phyloP scores from a whole-genome alignment of 1,140 invertebrate genomes.

The Kradibia gibbosae region DNA sequence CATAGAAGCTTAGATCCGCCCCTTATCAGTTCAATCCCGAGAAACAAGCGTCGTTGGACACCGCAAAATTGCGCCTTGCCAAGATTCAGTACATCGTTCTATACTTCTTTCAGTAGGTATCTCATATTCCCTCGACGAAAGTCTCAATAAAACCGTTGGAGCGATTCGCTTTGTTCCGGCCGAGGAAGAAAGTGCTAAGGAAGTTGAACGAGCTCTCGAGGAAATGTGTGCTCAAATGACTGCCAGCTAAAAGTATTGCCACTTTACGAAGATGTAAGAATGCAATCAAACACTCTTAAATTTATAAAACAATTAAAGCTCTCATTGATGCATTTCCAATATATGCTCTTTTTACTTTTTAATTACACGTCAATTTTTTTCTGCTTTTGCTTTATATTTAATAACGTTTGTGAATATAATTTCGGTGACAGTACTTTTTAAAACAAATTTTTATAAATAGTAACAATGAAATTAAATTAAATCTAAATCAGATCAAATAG shows the following conservation, averaged over 20 bases:
- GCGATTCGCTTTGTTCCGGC: conserved; percentile 29
- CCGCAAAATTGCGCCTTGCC: conserved; percentile 2
- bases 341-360: too few relatives aligned
- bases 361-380: too few relatives aligned
- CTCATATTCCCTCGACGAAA: conserved; percentile 1
- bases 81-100: too few relatives aligned
- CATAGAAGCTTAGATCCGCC: conserved; percentile 9
- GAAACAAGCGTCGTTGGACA: conserved; percentile 2
- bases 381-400: too few relatives aligned
- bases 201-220: background rate
- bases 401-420: too few relatives aligned
- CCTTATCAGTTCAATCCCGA: conserved; percentile 33
- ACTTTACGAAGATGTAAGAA: background rate
- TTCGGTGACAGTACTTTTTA: too few relatives aligned
- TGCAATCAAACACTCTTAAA: background rate
- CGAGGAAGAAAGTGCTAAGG: background rate
- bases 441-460: too few relatives aligned
- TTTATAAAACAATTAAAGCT: background rate
- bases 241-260: background rate
- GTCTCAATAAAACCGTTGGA: conserved; percentile 37
- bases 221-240: background rate
- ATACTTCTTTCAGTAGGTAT: background rate
- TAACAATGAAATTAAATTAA: too few relatives aligned
- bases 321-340: background rate
- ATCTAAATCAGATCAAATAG: too few relatives aligned